phyloP scores from a whole-genome alignment of 2,888 invertebrate genomes.

The Nephrotoma appendiculata region DNA sequence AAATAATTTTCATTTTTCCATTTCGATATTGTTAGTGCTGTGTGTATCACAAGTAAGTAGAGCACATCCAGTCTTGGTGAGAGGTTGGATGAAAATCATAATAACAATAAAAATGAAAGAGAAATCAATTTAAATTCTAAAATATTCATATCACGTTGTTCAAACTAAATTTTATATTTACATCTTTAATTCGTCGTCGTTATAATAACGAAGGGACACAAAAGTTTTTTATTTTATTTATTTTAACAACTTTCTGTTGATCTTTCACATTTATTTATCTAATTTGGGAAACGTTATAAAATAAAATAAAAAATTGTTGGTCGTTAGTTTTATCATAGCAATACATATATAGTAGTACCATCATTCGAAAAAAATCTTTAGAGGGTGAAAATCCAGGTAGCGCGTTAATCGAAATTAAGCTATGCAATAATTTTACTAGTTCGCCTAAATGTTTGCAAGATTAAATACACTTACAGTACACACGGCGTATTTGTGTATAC shows the following conservation, averaged over 20 bases:
- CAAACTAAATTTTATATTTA: not conserved
- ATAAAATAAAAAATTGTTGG: not conserved
- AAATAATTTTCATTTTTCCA: not conserved
- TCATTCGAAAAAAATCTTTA: too few species aligned
- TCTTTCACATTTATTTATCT: not conserved
- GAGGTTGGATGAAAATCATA: not conserved
- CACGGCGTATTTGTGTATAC: too few species aligned
- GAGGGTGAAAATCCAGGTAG: too few species aligned
- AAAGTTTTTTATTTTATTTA: not conserved
- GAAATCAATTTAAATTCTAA: not conserved
- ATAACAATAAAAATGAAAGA: not conserved
- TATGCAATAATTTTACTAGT: too few species aligned
- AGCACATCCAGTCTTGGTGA: not conserved
- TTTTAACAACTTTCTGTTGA: not conserved
- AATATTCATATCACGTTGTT: not conserved
- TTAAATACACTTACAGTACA: too few species aligned
- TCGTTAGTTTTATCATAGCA: too few species aligned
- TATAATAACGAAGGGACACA: not conserved
- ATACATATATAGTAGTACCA: too few species aligned
- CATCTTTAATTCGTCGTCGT: not conserved
- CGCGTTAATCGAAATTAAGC: too few species aligned
- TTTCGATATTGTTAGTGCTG: not conserved
- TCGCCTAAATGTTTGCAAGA: too few species aligned
- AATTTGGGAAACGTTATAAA: not conserved
- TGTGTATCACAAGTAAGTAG: not conserved